phyloP scores from a whole-genome alignment of 2,888 invertebrate species.

The Lasioglossum malachurum region DNA sequence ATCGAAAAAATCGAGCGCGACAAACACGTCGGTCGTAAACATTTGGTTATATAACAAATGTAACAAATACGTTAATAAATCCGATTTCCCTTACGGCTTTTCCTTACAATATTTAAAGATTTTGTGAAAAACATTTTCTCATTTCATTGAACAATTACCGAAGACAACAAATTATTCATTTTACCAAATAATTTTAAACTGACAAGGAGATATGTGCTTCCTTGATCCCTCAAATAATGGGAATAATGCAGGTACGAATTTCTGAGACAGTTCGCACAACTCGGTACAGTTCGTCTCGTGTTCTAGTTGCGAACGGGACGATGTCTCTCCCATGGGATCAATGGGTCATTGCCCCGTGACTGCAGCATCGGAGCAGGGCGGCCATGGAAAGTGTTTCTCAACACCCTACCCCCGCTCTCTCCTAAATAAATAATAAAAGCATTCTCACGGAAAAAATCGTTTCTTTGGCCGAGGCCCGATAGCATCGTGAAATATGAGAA shows the following conservation, averaged over 20 bases:
- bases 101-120: no score
- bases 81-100: no score
- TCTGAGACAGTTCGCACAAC: slow-evolving; percentile 9
- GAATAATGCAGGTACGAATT: neutral
- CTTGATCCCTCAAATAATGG: neutral
- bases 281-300: slow-evolving; percentile 45
- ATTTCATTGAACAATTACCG: no score
- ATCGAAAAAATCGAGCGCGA: no score
- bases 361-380: slow-evolving; percentile 43
- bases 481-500: slow-evolving; percentile 34
- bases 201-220: neutral
- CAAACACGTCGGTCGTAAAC: no score
- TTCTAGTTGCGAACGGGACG: slow-evolving; percentile 47
- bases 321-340: slow-evolving; percentile 63
- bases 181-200: no score
- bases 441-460: slow-evolving; percentile 32
- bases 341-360: slow-evolving; percentile 68
- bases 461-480: slow-evolving; percentile 4
- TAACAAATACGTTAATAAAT: no score
- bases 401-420: neutral
- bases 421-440: neutral
- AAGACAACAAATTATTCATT: no score
- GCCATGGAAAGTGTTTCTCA: slow-evolving; percentile 29
- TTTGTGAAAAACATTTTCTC: no score
- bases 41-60: no score